These are phyloP conservation scores for Cassiopea xamachana DNA, from an alignment of 30 jellyfish, hydroid and myxozoan genomes.

Conservation along the genomic window DNA sequence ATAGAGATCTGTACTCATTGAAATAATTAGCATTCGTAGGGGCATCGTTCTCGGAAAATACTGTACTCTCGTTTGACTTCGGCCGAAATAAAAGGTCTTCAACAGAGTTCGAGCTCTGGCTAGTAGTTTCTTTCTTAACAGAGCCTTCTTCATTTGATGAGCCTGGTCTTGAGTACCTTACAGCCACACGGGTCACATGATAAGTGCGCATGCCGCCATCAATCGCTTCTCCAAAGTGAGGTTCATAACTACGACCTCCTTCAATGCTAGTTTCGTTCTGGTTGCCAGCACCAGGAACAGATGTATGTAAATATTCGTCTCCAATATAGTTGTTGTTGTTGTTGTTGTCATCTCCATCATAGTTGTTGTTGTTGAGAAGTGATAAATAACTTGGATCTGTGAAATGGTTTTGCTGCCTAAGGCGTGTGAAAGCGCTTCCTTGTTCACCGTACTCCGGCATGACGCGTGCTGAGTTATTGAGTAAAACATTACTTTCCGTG, in stretches of 20 bases:
- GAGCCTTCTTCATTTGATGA: neutral
- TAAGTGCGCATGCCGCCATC: slow-evolving; percentile 45
- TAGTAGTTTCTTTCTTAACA: neutral
- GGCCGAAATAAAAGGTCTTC: neutral
- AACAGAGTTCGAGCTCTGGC: neutral
- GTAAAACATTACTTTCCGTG: neutral
- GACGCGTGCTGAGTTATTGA: neutral
- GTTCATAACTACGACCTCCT: neutral
- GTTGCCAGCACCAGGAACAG: neutral
- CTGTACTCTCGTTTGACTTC: neutral
- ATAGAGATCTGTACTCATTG: slow-evolving; percentile 13
- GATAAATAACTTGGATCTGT: slow-evolving; percentile 60
- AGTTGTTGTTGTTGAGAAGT: neutral
- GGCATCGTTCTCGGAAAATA: slow-evolving; percentile 52
- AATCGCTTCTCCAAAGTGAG: neutral
- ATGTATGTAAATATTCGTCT: neutral
- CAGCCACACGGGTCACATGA: slow-evolving; percentile 70
- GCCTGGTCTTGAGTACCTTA: slow-evolving; percentile 53
- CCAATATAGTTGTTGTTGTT: neutral
- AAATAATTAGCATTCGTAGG: neutral
- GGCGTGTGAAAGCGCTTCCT: slow-evolving; percentile 1
- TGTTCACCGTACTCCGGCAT: neutral
- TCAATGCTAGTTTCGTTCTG: neutral
- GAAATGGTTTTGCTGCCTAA: neutral
- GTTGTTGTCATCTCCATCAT: neutral